Conservation (phyloP, 35 echinoderm and acorn worm species). For the Patiria miniata region DNA sequence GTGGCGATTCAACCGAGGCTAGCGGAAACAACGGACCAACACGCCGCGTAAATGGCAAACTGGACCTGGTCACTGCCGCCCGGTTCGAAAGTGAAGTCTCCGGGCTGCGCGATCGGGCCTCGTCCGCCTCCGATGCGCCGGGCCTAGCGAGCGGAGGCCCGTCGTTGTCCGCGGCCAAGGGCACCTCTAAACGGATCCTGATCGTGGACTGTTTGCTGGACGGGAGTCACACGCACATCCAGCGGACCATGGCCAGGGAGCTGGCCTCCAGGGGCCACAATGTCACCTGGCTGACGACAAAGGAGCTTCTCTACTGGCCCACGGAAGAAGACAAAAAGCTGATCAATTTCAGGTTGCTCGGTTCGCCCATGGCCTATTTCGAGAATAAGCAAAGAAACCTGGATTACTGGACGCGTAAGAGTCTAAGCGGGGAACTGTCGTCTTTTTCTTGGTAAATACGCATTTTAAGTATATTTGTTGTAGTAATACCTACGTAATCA, state of each 20-base stretch:
- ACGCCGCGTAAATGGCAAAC: background rate
- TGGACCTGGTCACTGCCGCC: background rate
- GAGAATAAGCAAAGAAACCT: background rate
- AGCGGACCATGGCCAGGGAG: background rate
- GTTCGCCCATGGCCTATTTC: background rate
- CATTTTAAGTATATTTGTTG: no score
- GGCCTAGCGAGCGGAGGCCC: background rate
- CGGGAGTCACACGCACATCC: slow-evolving; percentile 36
- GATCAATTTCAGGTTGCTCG: background rate
- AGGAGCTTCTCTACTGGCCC: background rate
- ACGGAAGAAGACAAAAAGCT: background rate
- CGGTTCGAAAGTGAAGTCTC: slow-evolving; percentile 15
- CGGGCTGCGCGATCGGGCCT: background rate
- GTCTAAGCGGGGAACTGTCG: background rate
- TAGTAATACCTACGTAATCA: no score
- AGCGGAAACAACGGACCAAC: background rate
- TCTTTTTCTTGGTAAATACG: background rate
- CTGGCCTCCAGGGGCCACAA: slow-evolving; percentile 16
- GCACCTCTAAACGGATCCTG: slow-evolving; percentile 9
- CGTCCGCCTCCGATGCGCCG: background rate
- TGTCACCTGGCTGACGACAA: background rate
- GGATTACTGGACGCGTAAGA: background rate
- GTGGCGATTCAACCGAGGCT: no score
- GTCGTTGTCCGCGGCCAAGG: background rate
- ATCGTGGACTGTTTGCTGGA: slow-evolving; percentile 29